Base-by-base conservation (phyloP, 2,888 invertebrate genomes). In the Melipona beecheii region DNA sequence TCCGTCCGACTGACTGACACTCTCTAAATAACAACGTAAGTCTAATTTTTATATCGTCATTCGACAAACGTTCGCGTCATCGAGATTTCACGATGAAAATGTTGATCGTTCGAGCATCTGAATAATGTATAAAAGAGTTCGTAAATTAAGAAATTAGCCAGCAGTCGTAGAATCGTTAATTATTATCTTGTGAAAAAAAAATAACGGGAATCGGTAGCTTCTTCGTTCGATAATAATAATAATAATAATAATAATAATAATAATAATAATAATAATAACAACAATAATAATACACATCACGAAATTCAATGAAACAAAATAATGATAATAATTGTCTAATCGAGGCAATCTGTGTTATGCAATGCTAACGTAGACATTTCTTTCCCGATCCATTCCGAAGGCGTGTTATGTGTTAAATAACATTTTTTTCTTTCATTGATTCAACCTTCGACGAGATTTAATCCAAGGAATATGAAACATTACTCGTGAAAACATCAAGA, bases 131-230 rank as follows among this genome's bases (percentile, higher is more conserved):
- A 50, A 65, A 49, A 50, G 6, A n/a, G 24, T 4, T 21, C 15
- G 31, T 17, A n/a, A 65, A 58, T 71, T 73, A 78, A 73, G 56
- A 78, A 50, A 78, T 73, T 65, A 24, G 17, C 24, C 19, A 36
- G n/a, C 31, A n/a, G 21, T 31, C 50, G 3, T 1, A 4, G 15
- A 74, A 36, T 50, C 17, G n/a, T 31, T 50, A 50, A 73, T 24
- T 49, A 27, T 73, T 27, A 73, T 21, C 0, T 58, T 27, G 19
- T 4, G 1, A 24, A 24, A 24, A 11, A 43, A 4, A 19, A 64
- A 64, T 31, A 64, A 2, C 21, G 2, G 2, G 11, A 58, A 58
- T n/a, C 2, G 1, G 2, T 19, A 21, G 5, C 11, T 64, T 60
- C 27, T 13, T 31, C 5, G 17, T 24, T 60, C 5, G 6, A 6